Conservation (phyloP, 2,113 vertebrate species). For the Tetraodon nigroviridis region DNA sequence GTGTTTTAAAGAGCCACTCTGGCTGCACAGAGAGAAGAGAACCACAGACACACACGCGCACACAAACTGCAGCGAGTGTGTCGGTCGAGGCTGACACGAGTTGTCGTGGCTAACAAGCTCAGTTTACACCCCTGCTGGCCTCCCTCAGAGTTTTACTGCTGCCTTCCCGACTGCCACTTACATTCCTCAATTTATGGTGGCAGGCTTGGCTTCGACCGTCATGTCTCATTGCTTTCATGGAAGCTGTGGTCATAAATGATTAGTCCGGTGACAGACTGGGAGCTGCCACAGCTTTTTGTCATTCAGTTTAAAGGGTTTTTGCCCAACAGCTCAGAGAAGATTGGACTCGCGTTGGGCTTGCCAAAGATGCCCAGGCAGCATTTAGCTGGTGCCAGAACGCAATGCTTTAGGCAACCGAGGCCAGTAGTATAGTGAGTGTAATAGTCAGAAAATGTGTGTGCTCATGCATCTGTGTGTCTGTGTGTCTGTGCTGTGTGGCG, state of each 20-base stretch:
- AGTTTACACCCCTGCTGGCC: conserved; percentile 65
- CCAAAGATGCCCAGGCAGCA: conserved; percentile 31
- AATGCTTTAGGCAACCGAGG: conserved; percentile 37
- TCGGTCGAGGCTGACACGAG: conserved; percentile 42
- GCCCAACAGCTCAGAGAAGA: conserved; percentile 29
- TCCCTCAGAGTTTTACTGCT: conserved; percentile 63
- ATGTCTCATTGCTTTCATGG: conserved; percentile 56
- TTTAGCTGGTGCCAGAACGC: conserved; percentile 31
- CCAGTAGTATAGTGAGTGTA: conserved; percentile 8
- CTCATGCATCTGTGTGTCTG: conserved; percentile 17
- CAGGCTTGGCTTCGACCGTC: conserved; percentile 55
- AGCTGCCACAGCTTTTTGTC: conserved; percentile 31
- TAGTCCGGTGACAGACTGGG: conserved; percentile 41
- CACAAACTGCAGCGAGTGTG: conserved; percentile 32
- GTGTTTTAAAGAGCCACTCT: conserved; percentile 50
- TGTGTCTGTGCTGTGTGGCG: conserved; percentile 60
- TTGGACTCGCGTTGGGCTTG: conserved; percentile 15
- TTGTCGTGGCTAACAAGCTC: conserved; percentile 66
- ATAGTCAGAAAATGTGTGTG: conserved; percentile 2
- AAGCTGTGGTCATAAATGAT: conserved; percentile 53
- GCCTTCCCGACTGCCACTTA: conserved; percentile 55
- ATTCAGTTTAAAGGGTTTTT: conserved; percentile 43
- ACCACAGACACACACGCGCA: conserved; percentile 26
- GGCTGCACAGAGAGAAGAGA: conserved; percentile 45
- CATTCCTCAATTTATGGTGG: conserved; percentile 73